Evolutionary conservation across 2,888 invertebrate genomes (phyloP), one percentile per base, ranked within the genome.

Genomic region (Drosophila anomelani): DNA sequence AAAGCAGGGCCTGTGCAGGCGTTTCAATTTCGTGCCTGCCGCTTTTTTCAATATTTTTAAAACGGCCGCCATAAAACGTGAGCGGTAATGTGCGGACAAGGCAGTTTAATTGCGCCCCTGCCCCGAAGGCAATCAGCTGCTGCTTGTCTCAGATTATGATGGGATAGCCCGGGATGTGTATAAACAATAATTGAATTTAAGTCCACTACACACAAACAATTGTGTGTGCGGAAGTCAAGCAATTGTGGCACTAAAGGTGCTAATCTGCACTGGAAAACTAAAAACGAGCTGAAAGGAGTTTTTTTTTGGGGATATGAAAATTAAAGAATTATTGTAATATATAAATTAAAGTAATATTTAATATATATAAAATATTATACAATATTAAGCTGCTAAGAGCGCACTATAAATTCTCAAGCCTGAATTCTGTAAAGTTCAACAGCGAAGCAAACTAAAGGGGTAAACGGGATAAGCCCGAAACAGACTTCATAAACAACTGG

Each of bases 1-100:
- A 84, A 88, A 80, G 75, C 79, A 79, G 66, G 36, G 36, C 12
- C 47, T 17, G 47, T 64, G 86, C 76, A 49, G 59, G 63, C 75
- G 83, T 73, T 83, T 75, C 78, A 63, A 66, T 71, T 67, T 69
- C 64, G 60, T 53, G 51, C 55, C 47, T 51, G 55, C 36, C 36
- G 17, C 20, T 69, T 82, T 77, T 75, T 76, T 76, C 82, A 78
- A 88, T 75, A 75, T 77, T 86, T 85, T 76, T 77, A 78, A 73
- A 79, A 75, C 69, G 73, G 32, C 70, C 7, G 38, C 76, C 81
- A 77, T 88, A 59, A 88, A 84, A 76, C 47, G 74, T 62, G 60
- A 47, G 49, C 62, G 64, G 56, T 66, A 49, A 67, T 60, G 57
- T 63, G 53, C 49, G 39, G 47, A 60, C 55, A 58, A 41, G 46